A percentile compares a stretch with the other conserved stretches of the same genome.
Conservation (phyloP, 2,888 invertebrate species). For the Tortricodes alternella region DNA sequence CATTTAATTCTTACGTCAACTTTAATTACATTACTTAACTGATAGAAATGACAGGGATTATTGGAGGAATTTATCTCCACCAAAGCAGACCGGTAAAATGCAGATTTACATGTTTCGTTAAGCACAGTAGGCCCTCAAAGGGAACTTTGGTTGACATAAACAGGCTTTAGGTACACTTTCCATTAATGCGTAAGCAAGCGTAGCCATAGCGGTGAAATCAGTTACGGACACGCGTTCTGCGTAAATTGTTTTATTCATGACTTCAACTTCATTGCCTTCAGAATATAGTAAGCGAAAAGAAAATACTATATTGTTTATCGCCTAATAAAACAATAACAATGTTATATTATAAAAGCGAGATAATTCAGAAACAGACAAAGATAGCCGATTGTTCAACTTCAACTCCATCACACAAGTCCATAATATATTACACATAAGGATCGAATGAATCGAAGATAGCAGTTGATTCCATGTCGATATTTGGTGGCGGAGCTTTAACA, state of each 20-base stretch:
- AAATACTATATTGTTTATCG: neutral
- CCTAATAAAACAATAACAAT: neutral
- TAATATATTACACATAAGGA: neutral
- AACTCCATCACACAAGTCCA: neutral
- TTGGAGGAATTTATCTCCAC: conserved; percentile 3
- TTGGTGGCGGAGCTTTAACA: conserved; percentile 42
- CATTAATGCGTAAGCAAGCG: conserved; percentile 28
- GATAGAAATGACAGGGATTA: conserved; percentile 16
- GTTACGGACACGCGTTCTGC: conserved; percentile 29
- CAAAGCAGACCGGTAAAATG: conserved; percentile 16
- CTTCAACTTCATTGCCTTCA: neutral
- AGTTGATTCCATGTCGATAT: conserved; percentile 36
- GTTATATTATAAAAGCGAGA: no score
- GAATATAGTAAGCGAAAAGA: neutral
- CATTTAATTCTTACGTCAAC: conserved; percentile 14
- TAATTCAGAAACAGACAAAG: no score
- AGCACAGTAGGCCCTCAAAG: conserved; percentile 23
- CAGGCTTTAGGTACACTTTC: conserved; percentile 31
- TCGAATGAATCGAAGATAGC: neutral
- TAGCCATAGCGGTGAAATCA: conserved; percentile 25
- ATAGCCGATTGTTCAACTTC: no score
- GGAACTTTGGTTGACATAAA: conserved; percentile 21
- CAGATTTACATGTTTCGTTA: conserved; percentile 25
- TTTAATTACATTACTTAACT: conserved; percentile 19
- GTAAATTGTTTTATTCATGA: conserved; percentile 30